phyloP scores from a whole-genome alignment of 2,797 vertebrate species.

The Clarias platycephalus region DNA sequence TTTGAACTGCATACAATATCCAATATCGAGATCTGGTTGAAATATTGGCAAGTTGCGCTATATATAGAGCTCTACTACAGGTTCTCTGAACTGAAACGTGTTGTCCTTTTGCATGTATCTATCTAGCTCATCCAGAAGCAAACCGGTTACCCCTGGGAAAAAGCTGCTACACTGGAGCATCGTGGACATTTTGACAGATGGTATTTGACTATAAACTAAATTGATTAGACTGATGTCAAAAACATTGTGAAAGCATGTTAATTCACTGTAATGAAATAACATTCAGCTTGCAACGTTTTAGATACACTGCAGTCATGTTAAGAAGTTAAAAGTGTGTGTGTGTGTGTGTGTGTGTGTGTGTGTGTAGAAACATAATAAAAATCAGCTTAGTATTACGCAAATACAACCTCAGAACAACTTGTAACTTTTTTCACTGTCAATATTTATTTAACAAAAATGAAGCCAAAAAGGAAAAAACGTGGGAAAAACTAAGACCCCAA shows the following conservation, averaged over 20 bases:
- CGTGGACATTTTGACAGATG: neutral
- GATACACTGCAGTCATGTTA: neutral
- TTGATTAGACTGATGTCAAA: neutral
- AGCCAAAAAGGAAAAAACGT: too few relatives aligned
- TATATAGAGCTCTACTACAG: neutral
- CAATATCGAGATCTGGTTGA: neutral
- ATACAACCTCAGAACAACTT: too few relatives aligned
- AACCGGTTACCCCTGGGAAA: neutral
- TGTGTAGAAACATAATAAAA: too few relatives aligned
- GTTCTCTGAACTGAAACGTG: neutral
- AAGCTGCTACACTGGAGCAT: neutral
- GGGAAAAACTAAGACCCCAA: too few relatives aligned
- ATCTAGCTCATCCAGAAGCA: neutral
- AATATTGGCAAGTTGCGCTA: neutral
- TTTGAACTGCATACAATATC: neutral
- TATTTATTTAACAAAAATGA: too few relatives aligned
- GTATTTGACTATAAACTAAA: neutral
- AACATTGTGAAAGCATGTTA: neutral
- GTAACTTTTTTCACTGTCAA: too few relatives aligned
- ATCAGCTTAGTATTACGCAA: too few relatives aligned
- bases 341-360: too few relatives aligned
- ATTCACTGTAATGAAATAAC: neutral
- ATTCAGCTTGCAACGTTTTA: neutral
- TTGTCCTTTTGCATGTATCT: neutral
- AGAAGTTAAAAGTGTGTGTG: too few relatives aligned